Evolutionary conservation across 1,140 invertebrate genomes (phyloP).

Genomic region (Sarcophaga bullata): DNA sequence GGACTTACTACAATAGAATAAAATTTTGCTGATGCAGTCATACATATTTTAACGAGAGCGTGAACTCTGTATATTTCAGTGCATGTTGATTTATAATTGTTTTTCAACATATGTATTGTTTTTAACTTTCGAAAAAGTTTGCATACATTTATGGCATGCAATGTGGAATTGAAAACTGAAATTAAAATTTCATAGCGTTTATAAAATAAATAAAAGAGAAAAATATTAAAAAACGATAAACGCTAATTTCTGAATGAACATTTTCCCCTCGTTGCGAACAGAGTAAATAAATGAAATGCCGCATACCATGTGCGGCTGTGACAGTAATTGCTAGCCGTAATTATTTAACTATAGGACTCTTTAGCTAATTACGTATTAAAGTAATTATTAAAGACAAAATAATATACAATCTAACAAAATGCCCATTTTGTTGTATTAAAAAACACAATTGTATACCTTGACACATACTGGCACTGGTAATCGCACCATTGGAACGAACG

Average conservation of each 20-base stretch:
- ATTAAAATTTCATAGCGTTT: no score
- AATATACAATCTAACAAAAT: conserved; percentile 18
- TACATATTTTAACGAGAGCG: no score
- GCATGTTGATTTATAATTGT: no score
- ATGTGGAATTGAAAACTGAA: not conserved
- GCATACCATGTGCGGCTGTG: not conserved
- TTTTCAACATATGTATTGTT: no score
- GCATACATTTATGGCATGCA: not conserved
- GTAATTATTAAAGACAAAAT: conserved; percentile 17
- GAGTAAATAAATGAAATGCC: not conserved
- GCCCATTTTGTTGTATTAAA: not conserved
- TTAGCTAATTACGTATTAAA: conserved; percentile 4
- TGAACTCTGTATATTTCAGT: no score
- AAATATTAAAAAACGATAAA: not conserved
- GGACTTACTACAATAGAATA: no score
- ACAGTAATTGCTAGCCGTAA: not conserved
- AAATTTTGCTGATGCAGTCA: no score
- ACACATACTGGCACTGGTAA: not conserved
- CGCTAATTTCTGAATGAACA: not conserved
- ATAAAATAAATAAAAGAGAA: not conserved
- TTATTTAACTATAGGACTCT: not conserved
- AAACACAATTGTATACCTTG: conserved; percentile 39
- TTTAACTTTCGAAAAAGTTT: not conserved
- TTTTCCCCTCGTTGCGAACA: not conserved
- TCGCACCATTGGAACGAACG: not conserved